Conservation (phyloP, 2,113 vertebrate species). For the Cyprinus carpio region DNA sequence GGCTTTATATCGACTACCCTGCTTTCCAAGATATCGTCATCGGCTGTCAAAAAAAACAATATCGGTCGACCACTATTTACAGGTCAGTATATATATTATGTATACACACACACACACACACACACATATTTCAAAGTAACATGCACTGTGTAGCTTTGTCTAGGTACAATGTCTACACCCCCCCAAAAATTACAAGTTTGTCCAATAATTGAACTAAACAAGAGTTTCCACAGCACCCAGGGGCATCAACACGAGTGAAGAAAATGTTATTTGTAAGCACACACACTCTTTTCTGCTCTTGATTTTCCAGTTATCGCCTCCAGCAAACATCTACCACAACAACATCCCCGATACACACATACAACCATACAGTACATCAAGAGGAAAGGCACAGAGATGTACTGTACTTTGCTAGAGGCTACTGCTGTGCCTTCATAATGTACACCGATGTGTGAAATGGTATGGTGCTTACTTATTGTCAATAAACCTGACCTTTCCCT, state of each 20-base stretch:
- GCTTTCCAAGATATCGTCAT: too few species aligned
- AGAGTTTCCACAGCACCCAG: slow-evolving; percentile 5
- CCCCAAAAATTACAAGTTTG: neutral
- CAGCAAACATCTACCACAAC: slow-evolving; percentile 8
- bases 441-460: slow-evolving; percentile 14
- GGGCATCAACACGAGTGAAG: neutral
- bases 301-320: slow-evolving; percentile 3
- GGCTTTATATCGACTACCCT: too few species aligned
- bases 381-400: neutral
- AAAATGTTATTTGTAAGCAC: slow-evolving; percentile 13
- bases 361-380: neutral
- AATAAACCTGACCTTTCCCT: slow-evolving; percentile 25
- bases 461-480: neutral
- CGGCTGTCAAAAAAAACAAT: too few species aligned
- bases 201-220: slow-evolving; percentile 12
- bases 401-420: slow-evolving; percentile 20
- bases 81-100: too few species aligned
- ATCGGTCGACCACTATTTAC: too few species aligned
- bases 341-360: slow-evolving; percentile 36
- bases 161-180: neutral
- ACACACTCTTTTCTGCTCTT: slow-evolving; percentile 1
- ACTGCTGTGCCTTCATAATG: slow-evolving; percentile 24
- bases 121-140: neutral
- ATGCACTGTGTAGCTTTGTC: neutral
- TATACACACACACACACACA: too few species aligned